Base-by-base conservation (phyloP, 2,113 vertebrate genomes). In the Entosphenus tridentatus region DNA sequence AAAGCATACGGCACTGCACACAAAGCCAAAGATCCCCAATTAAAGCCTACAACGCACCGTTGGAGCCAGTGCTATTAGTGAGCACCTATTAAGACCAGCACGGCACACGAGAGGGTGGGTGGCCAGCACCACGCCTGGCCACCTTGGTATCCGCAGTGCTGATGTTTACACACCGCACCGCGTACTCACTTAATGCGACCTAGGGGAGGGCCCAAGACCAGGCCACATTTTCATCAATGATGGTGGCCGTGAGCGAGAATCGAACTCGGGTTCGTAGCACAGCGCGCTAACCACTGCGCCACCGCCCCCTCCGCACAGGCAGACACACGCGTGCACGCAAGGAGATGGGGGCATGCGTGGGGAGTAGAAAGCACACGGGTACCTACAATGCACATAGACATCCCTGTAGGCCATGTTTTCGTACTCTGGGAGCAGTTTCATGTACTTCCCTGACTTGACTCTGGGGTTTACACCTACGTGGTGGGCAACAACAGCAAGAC, bases 351-450 rank as follows among this genome's bases (percentile, higher is more conserved):
- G 39, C 39, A 39, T 16, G 58, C 54, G 56, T 12, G 18, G 58
- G 58, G 56, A 11, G 55, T 57, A 58, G 55, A 71, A 54, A 14
- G 16, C 39, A 10, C 56, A 39, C 21, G 57, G 74, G 82, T 87
- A 91, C 89, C 79, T 88, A 95, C 88, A 80, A 83, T 82, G 83
- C 74, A 83, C 84, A 81, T 89, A 91, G 75, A 93, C 81, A 75
- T 87, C 86, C 83, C 81, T 84, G 83, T 87, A 88, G 73, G 86
- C 86, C 87, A 87, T 84, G 78, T 89, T 84, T 76, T 89, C 86
- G 74, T 86, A 86, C 80, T 95, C 87, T 21, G 88, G 90, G 71
- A 92, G 87, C 74, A 92, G 83, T 83, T 83, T 88, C 84, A 88
- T 82, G 84, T 85, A 90, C 74, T 85, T 84, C 71, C 86, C 88